These are phyloP conservation scores for Tinamus guttatus DNA, from an alignment of 2,113 vertebrate genomes.

Conservation along the genomic window DNA sequence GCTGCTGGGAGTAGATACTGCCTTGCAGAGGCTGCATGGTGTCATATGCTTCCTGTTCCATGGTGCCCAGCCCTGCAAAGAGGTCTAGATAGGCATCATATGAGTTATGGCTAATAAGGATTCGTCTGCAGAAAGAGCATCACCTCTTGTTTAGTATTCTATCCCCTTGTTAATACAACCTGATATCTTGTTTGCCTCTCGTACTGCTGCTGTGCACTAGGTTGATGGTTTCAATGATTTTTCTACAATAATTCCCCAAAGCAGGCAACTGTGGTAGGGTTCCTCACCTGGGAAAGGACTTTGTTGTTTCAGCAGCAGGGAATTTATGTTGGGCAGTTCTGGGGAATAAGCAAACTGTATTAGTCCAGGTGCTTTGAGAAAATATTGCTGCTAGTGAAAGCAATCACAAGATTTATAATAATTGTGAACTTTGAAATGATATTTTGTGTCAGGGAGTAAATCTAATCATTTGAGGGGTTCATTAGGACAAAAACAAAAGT, in stretches of 20 bases:
- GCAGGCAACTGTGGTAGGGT: background rate
- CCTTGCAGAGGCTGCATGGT: no score
- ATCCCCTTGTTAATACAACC: conserved; percentile 6
- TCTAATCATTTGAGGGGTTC: background rate
- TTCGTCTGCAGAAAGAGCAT: background rate
- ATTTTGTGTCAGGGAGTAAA: background rate
- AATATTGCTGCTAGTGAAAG: background rate
- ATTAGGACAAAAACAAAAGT: background rate
- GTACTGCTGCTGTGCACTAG: background rate
- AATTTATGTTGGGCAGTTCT: background rate
- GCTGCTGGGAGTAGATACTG: background rate
- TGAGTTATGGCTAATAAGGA: background rate
- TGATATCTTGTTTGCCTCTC: background rate
- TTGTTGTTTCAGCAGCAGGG: background rate
- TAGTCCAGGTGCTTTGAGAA: background rate
- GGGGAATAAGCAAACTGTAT: background rate
- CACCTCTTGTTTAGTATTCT: background rate
- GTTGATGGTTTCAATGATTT: conserved; percentile 39
- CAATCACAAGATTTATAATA: background rate
- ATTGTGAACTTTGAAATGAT: background rate
- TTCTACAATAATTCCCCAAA: conserved; percentile 11
- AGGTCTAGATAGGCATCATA: background rate
- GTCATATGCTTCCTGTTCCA: background rate
- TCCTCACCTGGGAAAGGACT: background rate
- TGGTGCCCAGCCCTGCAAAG: background rate